A percentile compares a stretch with the other conserved stretches of the same genome.
These are phyloP conservation scores for Castor canadensis DNA, from an alignment of 2,113 vertebrate species.

Conservation along the genomic window DNA sequence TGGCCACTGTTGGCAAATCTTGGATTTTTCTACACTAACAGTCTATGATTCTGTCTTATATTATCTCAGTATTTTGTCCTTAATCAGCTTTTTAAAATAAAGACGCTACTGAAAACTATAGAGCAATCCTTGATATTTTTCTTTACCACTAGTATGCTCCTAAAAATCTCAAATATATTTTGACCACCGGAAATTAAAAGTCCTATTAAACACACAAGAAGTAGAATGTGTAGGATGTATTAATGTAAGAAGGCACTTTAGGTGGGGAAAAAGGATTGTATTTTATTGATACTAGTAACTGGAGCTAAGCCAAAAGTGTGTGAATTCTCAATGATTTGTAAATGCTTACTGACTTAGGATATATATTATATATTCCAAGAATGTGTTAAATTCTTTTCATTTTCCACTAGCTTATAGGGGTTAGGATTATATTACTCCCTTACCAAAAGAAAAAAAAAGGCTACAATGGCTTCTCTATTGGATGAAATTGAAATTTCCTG, in stretches of 20 bases:
- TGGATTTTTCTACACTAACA: conserved; percentile 41
- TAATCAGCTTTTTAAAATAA: conserved; percentile 51
- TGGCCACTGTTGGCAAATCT: conserved; percentile 60
- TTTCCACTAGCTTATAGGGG: conserved; percentile 28
- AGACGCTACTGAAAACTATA: conserved; percentile 3
- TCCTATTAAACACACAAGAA: conserved; percentile 18
- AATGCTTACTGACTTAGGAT: conserved; percentile 36
- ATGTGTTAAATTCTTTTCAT: conserved; percentile 59
- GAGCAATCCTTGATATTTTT: background rate
- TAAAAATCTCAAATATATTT: conserved; percentile 4
- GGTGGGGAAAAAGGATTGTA: background rate
- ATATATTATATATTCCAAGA: background rate
- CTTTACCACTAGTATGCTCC: background rate
- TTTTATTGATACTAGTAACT: conserved; percentile 18
- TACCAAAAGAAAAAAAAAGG: background rate
- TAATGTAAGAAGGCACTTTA: conserved; percentile 1
- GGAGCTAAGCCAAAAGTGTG: conserved; percentile 1
- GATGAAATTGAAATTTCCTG: conserved; percentile 37
- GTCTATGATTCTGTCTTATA: conserved; percentile 27
- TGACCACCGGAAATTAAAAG: conserved; percentile 21
- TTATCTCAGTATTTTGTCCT: conserved; percentile 40
- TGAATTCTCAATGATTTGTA: conserved; percentile 41
- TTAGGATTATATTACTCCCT: conserved; percentile 19
- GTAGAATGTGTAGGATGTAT: background rate
- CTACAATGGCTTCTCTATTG: background rate